Evolutionary conservation across 2,113 vertebrate species (phyloP).

Genomic region (Syngnathus typhle): DNA sequence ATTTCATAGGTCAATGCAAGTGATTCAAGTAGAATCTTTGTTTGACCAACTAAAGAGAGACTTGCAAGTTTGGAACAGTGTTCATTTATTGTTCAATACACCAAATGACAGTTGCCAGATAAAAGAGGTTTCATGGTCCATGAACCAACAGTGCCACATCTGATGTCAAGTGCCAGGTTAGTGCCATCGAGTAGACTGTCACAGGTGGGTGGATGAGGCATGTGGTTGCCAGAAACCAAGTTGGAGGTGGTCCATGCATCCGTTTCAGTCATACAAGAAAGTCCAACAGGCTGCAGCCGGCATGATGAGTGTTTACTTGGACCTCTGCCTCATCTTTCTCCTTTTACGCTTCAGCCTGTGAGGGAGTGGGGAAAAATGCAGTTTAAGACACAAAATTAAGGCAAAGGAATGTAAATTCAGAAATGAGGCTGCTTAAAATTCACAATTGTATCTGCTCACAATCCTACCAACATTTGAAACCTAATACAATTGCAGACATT

Average conservation of each 20-base stretch:
- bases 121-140: conserved; percentile 44
- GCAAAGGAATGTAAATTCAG: not conserved
- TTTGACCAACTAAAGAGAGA: not conserved
- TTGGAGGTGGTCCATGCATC: not conserved
- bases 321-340: conserved; percentile 96
- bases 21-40: not conserved
- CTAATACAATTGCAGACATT: too few relatives aligned
- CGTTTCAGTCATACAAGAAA: conserved; percentile 14
- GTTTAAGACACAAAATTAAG: not conserved
- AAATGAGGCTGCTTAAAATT: not conserved
- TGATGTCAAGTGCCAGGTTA: conserved; percentile 34
- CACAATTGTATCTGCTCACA: not conserved
- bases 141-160: conserved; percentile 43
- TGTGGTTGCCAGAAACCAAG: not conserved
- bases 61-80: conserved; percentile 27
- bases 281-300: conserved; percentile 37
- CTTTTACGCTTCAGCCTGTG: conserved; percentile 93
- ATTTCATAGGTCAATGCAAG: too few relatives aligned
- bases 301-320: conserved; percentile 75
- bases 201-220: conserved; percentile 1
- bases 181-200: conserved; percentile 16
- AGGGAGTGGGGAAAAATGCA: not conserved
- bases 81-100: conserved; percentile 58
- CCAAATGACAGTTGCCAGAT: conserved; percentile 35
- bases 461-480: not conserved